phyloP scores from a whole-genome alignment of 2,888 invertebrate species.

The Artemia sp. region DNA sequence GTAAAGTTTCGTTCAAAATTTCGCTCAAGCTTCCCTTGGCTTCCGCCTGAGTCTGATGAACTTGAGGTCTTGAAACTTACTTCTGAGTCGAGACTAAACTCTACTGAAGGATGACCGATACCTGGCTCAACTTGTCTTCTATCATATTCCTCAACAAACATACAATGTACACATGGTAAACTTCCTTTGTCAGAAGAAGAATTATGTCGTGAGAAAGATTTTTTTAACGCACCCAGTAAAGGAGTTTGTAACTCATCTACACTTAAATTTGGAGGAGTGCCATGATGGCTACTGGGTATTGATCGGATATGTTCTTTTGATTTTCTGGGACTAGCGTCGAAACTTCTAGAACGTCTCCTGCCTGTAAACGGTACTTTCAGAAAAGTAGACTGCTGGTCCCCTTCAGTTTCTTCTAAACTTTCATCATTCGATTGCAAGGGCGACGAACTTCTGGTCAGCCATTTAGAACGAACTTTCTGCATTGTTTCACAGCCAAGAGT shows the following conservation, averaged over 20 bases:
- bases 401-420: conserved; percentile 16
- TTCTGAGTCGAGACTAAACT: conserved; percentile 8
- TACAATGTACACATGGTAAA: conserved; percentile 20
- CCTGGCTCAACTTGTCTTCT: background rate
- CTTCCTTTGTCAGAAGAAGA: conserved; percentile 21
- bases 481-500: background rate
- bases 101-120: background rate
- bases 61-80: conserved; percentile 1
- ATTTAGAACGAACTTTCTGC: conserved; percentile 10
- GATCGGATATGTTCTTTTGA: background rate
- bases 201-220: conserved; percentile 21
- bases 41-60: background rate
- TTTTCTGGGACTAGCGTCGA: conserved; percentile 18
- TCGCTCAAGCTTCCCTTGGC: conserved; percentile 2
- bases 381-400: background rate
- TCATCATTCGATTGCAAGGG: background rate
- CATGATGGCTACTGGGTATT: conserved; percentile 7
- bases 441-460: background rate
- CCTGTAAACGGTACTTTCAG: conserved; percentile 15
- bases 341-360: conserved; percentile 20
- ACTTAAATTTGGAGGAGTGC: conserved; percentile 15
- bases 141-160: conserved; percentile 22
- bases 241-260: conserved; percentile 16
- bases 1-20: background rate
- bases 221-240: conserved; percentile 19